Evolutionary conservation across 2,113 vertebrate species (phyloP), one percentile per base, ranked within the genome.

Genomic region (Apus apus): DNA sequence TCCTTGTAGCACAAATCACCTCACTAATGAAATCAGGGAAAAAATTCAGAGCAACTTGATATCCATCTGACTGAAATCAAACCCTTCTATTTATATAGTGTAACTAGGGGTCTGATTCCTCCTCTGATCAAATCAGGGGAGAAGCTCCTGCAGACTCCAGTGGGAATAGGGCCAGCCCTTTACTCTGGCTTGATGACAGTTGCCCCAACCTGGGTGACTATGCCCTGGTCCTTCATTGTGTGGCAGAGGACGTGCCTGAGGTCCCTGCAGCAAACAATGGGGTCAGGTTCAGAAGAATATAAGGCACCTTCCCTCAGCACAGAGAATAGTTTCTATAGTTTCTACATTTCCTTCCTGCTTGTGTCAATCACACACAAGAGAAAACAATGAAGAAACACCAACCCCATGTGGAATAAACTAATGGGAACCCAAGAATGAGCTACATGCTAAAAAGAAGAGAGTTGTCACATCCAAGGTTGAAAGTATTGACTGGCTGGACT

Each of bases 271-370:
- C 50, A 45, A 72, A 95, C 94, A 96, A 91, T 89, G 86, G 65
- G 68, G 73, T 87, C 86, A 81, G 68, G 18, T 50, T 68, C 48
- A 81, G 76, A 93, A 94, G 86, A 95, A 93, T 89, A 84, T 3
- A 4, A 96, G 89, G 84, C 83, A 95, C 93, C 84, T 94, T 96
- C 53, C 43, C 30, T 93, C 65, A 68, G 84, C 57, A 56, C 1
- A 1, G 45, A 89, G 94, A 92, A 94, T 34, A 90, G 71, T 93
- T 93, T 83, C 94, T 93, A 86, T 77, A 95, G 85, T 94, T 95
- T 94, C 51, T 75, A 93, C 26, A 60, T 90, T 96, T 97, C 95
- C 95, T 97, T 97, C 91, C 96, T 96, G 87, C 26, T 90, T 53
- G 12, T 91, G 85, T 93, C 87, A 83, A 34, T 95, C 85, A 40